Percentiles rank a stretch among this genome's conserved stretches.
These are phyloP conservation scores for Polyommatus iphigenia DNA, from an alignment of 2,888 invertebrate genomes.

Conservation along the genomic window DNA sequence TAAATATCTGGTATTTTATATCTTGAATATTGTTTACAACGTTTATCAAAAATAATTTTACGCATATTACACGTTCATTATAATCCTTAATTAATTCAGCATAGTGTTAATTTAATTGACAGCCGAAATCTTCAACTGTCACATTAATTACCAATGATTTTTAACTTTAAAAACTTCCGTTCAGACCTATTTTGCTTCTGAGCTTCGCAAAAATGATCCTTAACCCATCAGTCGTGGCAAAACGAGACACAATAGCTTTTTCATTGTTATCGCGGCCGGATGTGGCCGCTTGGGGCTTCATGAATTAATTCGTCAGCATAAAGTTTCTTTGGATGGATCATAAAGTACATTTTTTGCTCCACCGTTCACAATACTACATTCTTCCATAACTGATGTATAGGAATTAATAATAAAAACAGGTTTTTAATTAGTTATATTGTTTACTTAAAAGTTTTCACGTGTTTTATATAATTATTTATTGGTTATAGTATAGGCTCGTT, in stretches of 20 bases:
- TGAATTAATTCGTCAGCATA: background rate
- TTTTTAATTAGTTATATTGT: constrained; percentile 3
- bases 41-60: background rate
- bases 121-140: constrained; percentile 11
- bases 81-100: background rate
- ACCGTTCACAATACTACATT: background rate
- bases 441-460: background rate
- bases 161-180: background rate
- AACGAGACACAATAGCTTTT: too few relatives aligned
- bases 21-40: background rate
- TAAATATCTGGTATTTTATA: background rate
- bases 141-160: constrained; percentile 4
- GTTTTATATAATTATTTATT: background rate
- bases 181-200: background rate
- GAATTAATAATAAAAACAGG: background rate
- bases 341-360: background rate
- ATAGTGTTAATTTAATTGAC: background rate
- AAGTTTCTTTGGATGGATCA: background rate
- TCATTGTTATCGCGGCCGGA: too few relatives aligned
- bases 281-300: too few relatives aligned
- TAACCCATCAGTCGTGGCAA: background rate
- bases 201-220: background rate
- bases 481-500: too few relatives aligned
- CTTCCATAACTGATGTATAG: background rate
- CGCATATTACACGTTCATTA: background rate